Evolutionary conservation across 2,888 invertebrate genomes (phyloP).

Genomic region (Chloroclystis v-ata): DNA sequence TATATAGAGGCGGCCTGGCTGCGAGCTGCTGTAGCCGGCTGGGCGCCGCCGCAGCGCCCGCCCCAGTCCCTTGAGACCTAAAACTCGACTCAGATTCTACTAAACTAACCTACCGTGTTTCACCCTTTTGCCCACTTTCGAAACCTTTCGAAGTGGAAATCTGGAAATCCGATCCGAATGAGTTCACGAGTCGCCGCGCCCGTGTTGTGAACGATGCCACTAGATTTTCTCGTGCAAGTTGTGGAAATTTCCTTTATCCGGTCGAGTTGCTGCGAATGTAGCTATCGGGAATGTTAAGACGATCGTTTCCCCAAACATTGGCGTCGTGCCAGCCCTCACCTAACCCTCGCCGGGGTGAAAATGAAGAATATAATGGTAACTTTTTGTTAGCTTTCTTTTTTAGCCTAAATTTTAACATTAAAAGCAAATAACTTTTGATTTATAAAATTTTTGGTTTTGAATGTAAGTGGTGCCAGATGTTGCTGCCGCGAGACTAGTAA

Average conservation of each 20-base stretch:
- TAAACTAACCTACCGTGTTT: background rate
- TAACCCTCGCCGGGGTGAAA: conserved; percentile 33
- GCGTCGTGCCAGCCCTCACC: conserved; percentile 51
- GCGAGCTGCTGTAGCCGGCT: conserved; percentile 44
- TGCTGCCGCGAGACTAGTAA: no score
- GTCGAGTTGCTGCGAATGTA: conserved; percentile 52
- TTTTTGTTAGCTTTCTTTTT: conserved; percentile 22
- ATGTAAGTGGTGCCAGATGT: no score
- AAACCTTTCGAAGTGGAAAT: conserved; percentile 45
- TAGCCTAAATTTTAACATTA: background rate
- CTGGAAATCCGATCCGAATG: conserved; percentile 55
- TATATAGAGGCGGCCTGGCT: conserved; percentile 41
- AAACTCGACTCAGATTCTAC: background rate
- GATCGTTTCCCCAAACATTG: conserved; percentile 57
- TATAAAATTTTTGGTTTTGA: no score
- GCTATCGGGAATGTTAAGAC: conserved; percentile 57
- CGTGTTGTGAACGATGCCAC: conserved; percentile 33
- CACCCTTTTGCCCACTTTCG: conserved; percentile 9
- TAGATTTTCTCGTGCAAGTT: conserved; percentile 46
- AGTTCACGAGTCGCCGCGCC: conserved; percentile 55
- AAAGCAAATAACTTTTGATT: background rate
- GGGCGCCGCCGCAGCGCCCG: conserved; percentile 46
- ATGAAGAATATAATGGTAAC: conserved; percentile 24
- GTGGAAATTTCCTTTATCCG: conserved; percentile 56
- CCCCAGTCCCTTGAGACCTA: background rate